A percentile compares a stretch with the other conserved stretches of the same genome.
phyloP scores from a whole-genome alignment of 2,888 invertebrate genomes.

The Dendrolimus houi region DNA sequence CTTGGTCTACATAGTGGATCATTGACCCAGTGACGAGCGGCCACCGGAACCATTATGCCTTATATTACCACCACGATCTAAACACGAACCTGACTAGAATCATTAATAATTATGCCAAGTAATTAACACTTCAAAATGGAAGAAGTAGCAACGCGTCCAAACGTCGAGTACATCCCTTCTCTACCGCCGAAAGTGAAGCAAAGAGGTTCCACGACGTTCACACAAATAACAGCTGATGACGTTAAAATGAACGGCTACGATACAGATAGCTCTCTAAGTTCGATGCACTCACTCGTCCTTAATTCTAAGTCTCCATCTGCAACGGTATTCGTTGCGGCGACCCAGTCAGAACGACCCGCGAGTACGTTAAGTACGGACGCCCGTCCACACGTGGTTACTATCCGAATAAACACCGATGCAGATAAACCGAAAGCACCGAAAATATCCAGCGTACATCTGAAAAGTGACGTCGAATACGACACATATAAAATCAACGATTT shows the following conservation, averaged over 20 bases:
- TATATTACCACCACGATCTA: constrained; percentile 58
- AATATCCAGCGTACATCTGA: constrained; percentile 67
- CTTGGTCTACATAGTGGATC: constrained; percentile 42
- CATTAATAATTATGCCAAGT: constrained; percentile 70
- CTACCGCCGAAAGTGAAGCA: constrained; percentile 75
- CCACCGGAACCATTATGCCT: constrained; percentile 72
- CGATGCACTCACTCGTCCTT: constrained; percentile 75
- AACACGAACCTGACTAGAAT: constrained; percentile 58
- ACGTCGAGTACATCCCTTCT: constrained; percentile 70
- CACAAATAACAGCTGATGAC: constrained; percentile 58
- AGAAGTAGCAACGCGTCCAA: constrained; percentile 65
- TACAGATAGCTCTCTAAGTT: constrained; percentile 57
- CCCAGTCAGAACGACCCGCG: constrained; percentile 66
- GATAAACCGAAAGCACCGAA: constrained; percentile 68
- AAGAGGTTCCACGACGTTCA: constrained; percentile 61
- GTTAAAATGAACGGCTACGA: constrained; percentile 48
- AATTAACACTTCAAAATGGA: constrained; percentile 65
- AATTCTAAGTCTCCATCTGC: constrained; percentile 69
- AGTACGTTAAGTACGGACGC: constrained; percentile 63
- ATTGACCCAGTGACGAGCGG: constrained; percentile 58
- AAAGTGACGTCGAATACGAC: constrained; percentile 64
- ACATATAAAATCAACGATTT: constrained; percentile 52
- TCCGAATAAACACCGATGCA: constrained; percentile 80
- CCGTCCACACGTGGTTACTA: constrained; percentile 81
- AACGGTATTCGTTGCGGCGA: constrained; percentile 75